Evolutionary conservation across 2,797 vertebrate genomes (phyloP).

Genomic region (Pelobates cultripes): DNA sequence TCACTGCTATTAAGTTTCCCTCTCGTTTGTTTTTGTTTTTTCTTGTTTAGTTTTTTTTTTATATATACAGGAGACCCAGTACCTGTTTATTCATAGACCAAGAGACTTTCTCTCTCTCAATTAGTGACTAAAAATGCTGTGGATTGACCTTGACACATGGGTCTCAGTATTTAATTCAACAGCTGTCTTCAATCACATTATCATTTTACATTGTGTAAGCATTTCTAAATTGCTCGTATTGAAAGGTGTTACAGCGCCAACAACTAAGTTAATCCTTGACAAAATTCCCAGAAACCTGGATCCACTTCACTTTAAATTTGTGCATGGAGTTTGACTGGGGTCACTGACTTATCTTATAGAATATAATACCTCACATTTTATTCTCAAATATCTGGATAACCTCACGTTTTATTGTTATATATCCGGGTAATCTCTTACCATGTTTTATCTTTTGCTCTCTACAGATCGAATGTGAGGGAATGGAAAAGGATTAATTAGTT

Average conservation of each 20-base stretch:
- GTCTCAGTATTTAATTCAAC: constrained; percentile 31
- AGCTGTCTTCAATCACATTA: constrained; percentile 41
- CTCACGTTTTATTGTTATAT: no score
- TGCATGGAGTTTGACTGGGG: constrained; percentile 5
- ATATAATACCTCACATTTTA: no score
- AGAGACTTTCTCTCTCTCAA: constrained; percentile 11
- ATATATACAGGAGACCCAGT: constrained; percentile 23
- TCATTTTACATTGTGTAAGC: not conserved
- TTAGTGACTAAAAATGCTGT: constrained; percentile 32
- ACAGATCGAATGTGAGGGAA: no score
- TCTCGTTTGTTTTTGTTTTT: no score
- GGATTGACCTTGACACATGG: constrained; percentile 31
- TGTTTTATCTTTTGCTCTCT: no score
- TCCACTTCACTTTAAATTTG: constrained; percentile 40
- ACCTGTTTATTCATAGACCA: constrained; percentile 1
- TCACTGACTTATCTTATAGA: no score
- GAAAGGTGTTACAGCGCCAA: constrained; percentile 40
- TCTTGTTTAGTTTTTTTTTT: no score
- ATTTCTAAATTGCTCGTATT: constrained; percentile 24
- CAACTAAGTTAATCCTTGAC: constrained; percentile 31
- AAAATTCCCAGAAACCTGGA: constrained; percentile 44
- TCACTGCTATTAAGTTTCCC: no score
- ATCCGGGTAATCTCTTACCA: no score
- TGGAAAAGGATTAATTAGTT: no score
- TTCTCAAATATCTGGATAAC: no score